Evolutionary conservation across 2,888 invertebrate species (phyloP).

Genomic region (Chymomyza caudatula): DNA sequence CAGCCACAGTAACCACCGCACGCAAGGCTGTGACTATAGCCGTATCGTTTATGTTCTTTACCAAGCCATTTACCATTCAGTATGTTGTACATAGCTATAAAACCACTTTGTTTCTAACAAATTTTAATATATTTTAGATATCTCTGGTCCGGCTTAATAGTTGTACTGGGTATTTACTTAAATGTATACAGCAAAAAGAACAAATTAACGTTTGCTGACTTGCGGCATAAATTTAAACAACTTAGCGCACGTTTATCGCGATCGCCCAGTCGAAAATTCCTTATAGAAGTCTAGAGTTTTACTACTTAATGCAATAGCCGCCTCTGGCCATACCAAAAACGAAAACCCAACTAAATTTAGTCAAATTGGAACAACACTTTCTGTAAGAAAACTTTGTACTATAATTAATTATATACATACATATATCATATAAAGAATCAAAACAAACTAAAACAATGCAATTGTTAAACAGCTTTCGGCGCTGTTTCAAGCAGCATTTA

Average conservation of each 20-base stretch:
- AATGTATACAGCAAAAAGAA: conserved; percentile 92
- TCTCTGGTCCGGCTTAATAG: conserved; percentile 92
- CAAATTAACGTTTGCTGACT: conserved; percentile 73
- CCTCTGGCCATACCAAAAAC: conserved; percentile 38
- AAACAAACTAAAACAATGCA: not conserved
- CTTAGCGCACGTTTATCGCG: conserved; percentile 38
- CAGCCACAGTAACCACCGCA: conserved; percentile 95
- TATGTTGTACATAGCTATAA: conserved; percentile 80
- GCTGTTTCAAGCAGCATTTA: too few species aligned
- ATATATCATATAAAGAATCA: conserved; percentile 3
- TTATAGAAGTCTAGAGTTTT: conserved; percentile 69
- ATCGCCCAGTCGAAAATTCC: conserved; percentile 67
- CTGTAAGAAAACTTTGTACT: conserved; percentile 37
- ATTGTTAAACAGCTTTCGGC: not conserved
- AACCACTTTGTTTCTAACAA: not conserved
- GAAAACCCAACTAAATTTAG: conserved; percentile 29
- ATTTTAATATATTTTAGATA: conserved; percentile 82
- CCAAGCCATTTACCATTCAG: conserved; percentile 95
- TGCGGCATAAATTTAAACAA: conserved; percentile 54
- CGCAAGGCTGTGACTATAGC: conserved; percentile 95
- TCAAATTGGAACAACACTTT: conserved; percentile 36
- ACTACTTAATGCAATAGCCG: not conserved
- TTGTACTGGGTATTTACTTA: conserved; percentile 94
- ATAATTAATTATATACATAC: conserved; percentile 34
- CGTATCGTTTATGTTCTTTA: conserved; percentile 94